Conservation (phyloP, 2,797 vertebrate species). For the Telmatherina bonti region DNA sequence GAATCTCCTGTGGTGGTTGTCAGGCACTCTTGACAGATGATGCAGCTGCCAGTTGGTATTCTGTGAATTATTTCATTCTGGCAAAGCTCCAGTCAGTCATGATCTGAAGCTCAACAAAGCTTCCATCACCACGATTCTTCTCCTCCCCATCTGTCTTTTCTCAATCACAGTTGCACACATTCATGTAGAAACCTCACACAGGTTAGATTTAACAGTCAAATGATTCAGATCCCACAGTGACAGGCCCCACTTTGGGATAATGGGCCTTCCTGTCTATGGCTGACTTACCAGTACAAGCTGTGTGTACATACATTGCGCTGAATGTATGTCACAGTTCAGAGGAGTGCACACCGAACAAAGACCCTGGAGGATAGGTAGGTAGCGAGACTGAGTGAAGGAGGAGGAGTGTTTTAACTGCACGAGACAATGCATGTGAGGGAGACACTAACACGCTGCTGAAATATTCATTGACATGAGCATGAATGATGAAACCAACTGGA, state of each 20-base stretch:
- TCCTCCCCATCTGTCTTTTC: constrained; percentile 12
- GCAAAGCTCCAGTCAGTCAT: constrained; percentile 35
- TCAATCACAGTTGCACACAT: constrained; percentile 4
- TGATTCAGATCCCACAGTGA: constrained; percentile 23
- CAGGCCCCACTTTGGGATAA: constrained; percentile 37
- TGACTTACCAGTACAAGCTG: constrained; percentile 39
- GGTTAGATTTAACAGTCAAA: constrained; percentile 25
- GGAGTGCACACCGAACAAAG: constrained; percentile 65
- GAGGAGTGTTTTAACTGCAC: constrained; percentile 46
- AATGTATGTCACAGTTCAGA: constrained; percentile 73
- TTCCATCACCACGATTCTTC: constrained; percentile 28
- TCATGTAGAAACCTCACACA: neutral
- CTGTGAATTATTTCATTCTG: constrained; percentile 42
- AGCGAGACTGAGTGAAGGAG: constrained; percentile 19
- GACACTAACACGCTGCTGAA: constrained; percentile 63
- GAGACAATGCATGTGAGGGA: constrained; percentile 58
- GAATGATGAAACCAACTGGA: constrained; percentile 73
- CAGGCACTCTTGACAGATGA: constrained; percentile 32
- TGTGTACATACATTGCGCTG: constrained; percentile 21
- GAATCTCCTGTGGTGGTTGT: constrained; percentile 7
- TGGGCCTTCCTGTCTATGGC: constrained; percentile 32
- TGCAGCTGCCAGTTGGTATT: constrained; percentile 44
- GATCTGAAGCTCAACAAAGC: constrained; percentile 35
- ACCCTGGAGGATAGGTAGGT: constrained; percentile 53
- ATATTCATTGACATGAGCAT: constrained; percentile 65